These are phyloP conservation scores for Cephonodes hylas DNA, from an alignment of 2,888 invertebrate species.

Conservation along the genomic window DNA sequence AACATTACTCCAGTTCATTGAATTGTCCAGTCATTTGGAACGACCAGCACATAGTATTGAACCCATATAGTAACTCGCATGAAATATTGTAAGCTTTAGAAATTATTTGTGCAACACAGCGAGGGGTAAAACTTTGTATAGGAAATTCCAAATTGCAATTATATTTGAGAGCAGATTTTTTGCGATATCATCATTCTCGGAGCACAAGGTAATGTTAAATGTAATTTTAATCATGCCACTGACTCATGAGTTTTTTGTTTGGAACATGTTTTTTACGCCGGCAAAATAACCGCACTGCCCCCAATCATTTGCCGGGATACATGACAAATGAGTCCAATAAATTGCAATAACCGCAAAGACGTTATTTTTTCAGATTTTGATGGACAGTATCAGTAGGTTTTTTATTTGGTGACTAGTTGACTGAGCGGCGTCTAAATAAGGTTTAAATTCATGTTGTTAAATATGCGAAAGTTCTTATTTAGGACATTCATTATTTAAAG, in stretches of 20 bases:
- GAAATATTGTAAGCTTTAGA: background rate
- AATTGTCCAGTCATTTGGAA: too few relatives aligned
- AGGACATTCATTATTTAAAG: too few relatives aligned
- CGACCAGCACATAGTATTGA: too few relatives aligned
- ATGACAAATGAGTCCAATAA: background rate
- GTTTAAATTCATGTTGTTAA: too few relatives aligned
- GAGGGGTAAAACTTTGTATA: background rate
- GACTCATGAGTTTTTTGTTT: background rate
- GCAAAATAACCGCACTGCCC: too few relatives aligned
- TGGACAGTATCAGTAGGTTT: background rate
- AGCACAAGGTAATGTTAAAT: background rate
- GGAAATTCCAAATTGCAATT: background rate
- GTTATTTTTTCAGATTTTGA: background rate
- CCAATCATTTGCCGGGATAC: background rate
- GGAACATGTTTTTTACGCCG: too few relatives aligned
- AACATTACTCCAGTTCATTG: too few relatives aligned
- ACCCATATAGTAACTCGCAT: too few relatives aligned
- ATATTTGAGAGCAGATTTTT: background rate
- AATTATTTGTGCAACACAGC: background rate
- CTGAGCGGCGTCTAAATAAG: background rate
- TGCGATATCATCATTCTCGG: conserved; percentile 2
- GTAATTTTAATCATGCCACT: background rate
- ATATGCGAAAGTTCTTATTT: too few relatives aligned
- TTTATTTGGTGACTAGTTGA: background rate
- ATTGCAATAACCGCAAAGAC: background rate